Evolutionary conservation across 2,113 vertebrate species (phyloP).

Genomic region (Pteruthius melanotis): DNA sequence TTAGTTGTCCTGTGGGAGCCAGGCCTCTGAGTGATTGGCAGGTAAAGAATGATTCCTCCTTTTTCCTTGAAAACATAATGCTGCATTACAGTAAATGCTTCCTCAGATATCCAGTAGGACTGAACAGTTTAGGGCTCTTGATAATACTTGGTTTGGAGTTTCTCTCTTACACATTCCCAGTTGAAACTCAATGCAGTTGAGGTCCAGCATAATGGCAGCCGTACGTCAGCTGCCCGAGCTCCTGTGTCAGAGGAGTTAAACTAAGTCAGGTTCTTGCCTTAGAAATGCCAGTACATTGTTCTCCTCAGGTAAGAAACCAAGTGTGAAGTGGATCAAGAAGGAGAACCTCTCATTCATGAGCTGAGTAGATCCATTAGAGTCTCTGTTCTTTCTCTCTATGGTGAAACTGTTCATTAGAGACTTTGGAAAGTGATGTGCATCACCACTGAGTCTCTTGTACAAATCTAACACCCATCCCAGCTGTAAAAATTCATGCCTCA

Average conservation of each 20-base stretch:
- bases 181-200: background rate
- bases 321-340: background rate
- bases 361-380: background rate
- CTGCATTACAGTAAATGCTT: background rate
- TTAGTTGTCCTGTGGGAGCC: background rate
- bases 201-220: background rate
- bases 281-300: background rate
- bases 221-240: accelerated
- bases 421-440: background rate
- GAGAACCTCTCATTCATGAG: background rate
- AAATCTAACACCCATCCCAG: background rate
- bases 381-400: background rate
- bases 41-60: background rate
- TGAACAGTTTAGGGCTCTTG: background rate
- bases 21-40: background rate
- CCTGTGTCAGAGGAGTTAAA: background rate
- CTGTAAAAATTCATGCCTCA: background rate
- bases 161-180: background rate
- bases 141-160: background rate
- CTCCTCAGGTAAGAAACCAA: background rate
- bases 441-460: background rate
- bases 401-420: background rate
- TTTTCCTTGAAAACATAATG: background rate
- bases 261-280: background rate
- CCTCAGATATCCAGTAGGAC: background rate